These are phyloP conservation scores for Trichechus manatus DNA, from an alignment of 2,113 vertebrate species.

Conservation along the genomic window DNA sequence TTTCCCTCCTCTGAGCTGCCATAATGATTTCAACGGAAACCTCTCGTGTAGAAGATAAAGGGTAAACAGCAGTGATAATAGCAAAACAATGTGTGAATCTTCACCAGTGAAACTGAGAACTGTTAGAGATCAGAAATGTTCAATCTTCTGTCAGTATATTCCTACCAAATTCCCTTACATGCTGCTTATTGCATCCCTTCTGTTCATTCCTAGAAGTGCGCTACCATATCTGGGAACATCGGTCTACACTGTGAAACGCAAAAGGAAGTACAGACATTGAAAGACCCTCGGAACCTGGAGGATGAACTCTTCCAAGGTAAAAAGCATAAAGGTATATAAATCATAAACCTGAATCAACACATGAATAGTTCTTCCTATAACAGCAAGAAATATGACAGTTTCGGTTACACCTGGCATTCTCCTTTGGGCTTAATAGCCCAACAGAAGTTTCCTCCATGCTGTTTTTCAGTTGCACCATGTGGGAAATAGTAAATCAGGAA, in stretches of 20 bases:
- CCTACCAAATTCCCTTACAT: neutral
- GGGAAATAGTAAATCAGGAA: neutral
- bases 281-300: slow-evolving; percentile 42
- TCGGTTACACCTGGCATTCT: neutral
- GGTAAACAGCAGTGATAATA: neutral
- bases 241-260: neutral
- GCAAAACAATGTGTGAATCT: neutral
- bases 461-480: neutral
- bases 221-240: neutral
- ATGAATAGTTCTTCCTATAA: neutral
- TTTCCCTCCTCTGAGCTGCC: neutral
- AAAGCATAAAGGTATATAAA: neutral
- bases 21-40: neutral
- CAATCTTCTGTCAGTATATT: neutral
- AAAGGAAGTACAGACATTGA: neutral
- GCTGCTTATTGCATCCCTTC: slow-evolving; percentile 29
- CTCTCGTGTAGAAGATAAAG: neutral
- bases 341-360: neutral
- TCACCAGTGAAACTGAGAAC: neutral
- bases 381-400: slow-evolving; percentile 28
- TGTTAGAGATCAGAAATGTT: neutral
- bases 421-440: neutral
- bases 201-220: slow-evolving; percentile 45
- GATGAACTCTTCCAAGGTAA: slow-evolving; percentile 72
- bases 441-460: neutral